These are phyloP conservation scores for Conus betulinus DNA, from an alignment of 1,140 invertebrate genomes.

Conservation along the genomic window DNA sequence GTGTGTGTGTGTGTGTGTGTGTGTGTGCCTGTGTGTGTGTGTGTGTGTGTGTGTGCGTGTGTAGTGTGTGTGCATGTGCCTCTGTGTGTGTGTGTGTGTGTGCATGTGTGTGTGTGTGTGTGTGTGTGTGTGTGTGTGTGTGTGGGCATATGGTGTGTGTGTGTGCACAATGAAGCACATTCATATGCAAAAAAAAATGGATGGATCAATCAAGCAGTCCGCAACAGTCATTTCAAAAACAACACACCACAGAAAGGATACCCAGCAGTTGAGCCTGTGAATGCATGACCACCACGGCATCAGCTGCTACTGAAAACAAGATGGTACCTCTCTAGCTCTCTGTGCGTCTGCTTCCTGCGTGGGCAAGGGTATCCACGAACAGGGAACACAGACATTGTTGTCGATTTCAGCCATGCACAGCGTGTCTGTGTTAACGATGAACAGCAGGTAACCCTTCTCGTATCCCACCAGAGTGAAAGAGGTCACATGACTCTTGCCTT, in stretches of 20 bases:
- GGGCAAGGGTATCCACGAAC: conserved; percentile 26
- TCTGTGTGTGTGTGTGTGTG: not conserved
- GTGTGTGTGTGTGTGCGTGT: not conserved
- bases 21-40: not conserved
- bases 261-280: not conserved
- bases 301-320: not conserved
- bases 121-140: too few relatives aligned
- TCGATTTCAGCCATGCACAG: conserved; percentile 18
- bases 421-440: conserved; percentile 26
- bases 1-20: not conserved
- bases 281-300: conserved; percentile 8
- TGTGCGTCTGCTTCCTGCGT: not conserved
- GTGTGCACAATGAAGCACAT: not conserved
- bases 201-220: too few relatives aligned
- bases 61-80: too few relatives aligned
- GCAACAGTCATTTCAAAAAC: too few relatives aligned
- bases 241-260: conserved; percentile 12
- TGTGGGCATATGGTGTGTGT: too few relatives aligned
- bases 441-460: conserved; percentile 16
- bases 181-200: too few relatives aligned
- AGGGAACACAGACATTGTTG: conserved; percentile 22
- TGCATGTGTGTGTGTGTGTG: too few relatives aligned
- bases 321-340: not conserved
- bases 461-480: conserved; percentile 10
- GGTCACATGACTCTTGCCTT: conserved; percentile 20